Conservation (phyloP, 2,888 invertebrate genomes). For the Erebia epiphron region DNA sequence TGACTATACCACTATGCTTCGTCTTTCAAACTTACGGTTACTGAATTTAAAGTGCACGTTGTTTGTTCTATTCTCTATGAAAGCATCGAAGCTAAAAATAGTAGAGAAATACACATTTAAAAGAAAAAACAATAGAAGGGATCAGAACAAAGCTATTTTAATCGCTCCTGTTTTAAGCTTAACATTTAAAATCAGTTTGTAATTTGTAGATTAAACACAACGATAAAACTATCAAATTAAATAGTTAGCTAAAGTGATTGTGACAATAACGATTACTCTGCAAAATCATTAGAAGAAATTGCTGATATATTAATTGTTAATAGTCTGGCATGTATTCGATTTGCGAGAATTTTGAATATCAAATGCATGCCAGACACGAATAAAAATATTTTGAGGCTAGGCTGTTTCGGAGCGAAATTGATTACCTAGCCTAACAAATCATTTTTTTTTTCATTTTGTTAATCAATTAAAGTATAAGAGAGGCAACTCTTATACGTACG, state of each 20-base stretch:
- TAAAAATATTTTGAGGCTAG: too few relatives aligned
- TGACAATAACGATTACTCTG: neutral
- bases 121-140: neutral
- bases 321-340: slow-evolving; percentile 6
- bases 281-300: neutral
- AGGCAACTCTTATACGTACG: too few relatives aligned
- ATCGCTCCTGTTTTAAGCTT: neutral
- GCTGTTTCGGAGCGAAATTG: neutral
- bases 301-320: neutral
- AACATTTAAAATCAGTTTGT: neutral
- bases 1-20: neutral
- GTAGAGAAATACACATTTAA: neutral
- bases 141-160: neutral
- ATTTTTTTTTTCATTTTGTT: neutral
- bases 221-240: slow-evolving; percentile 1
- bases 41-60: neutral
- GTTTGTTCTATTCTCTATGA: too few relatives aligned
- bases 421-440: neutral
- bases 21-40: neutral
- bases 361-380: too few relatives aligned
- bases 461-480: too few relatives aligned
- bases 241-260: neutral
- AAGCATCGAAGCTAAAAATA: too few relatives aligned
- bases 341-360: too few relatives aligned
- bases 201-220: neutral